Conservation (phyloP, 1,140 invertebrate species). For the Wiebesia pumilae region DNA sequence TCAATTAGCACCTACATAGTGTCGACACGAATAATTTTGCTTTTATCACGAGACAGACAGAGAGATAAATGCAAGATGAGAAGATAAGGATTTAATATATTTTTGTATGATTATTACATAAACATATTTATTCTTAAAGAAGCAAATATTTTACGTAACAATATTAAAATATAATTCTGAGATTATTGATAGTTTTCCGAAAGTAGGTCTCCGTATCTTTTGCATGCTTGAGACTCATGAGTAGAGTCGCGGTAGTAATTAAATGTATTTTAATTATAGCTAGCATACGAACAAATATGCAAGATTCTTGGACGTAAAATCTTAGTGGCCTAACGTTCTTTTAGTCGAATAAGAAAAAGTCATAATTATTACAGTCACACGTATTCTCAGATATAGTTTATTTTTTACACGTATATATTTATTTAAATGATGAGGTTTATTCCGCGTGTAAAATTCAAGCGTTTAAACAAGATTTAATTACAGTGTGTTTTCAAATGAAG, state of each 20-base stretch:
- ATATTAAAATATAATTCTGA: neutral
- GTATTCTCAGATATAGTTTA: neutral
- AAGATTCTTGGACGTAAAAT: neutral
- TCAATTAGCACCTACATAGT: neutral
- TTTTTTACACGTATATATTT: neutral
- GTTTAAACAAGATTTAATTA: no score
- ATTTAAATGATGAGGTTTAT: neutral
- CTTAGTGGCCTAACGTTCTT: neutral
- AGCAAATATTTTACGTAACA: neutral
- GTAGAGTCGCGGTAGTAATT: neutral
- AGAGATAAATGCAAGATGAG: neutral
- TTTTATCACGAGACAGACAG: neutral
- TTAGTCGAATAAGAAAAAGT: neutral
- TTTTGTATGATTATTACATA: neutral
- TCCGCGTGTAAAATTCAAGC: neutral
- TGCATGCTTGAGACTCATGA: neutral
- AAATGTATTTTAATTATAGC: neutral
- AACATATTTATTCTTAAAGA: neutral
- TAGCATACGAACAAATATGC: neutral
- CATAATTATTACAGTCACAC: neutral
- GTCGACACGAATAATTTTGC: neutral
- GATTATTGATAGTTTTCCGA: neutral
- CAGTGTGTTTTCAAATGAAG: no score
- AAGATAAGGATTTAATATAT: constrained; percentile 1
- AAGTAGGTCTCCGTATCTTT: neutral